These are phyloP conservation scores for Anguilla obscura DNA, from an alignment of 2,797 vertebrate genomes.

Conservation along the genomic window DNA sequence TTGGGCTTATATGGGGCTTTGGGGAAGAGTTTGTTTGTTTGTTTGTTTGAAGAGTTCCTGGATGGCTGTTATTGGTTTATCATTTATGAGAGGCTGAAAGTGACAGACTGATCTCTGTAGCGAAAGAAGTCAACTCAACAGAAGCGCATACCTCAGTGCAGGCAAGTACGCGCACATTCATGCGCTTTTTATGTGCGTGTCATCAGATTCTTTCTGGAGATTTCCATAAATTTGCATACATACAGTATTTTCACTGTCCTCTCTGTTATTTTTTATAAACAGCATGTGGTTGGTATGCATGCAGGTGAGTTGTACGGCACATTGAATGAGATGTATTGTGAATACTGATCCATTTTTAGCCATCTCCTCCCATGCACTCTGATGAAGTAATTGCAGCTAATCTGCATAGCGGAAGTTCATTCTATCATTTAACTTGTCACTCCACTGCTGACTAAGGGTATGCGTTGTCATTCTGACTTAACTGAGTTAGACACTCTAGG, in stretches of 20 bases:
- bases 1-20: not conserved
- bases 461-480: conserved; percentile 26
- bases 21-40: not conserved
- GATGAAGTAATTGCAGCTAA: conserved; percentile 21
- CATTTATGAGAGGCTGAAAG: conserved; percentile 3
- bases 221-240: not conserved
- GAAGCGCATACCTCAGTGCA: conserved; percentile 9
- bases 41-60: not conserved
- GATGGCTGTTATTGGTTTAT: conserved; percentile 3
- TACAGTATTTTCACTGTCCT: not conserved
- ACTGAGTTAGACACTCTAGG: conserved; percentile 15
- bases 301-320: not conserved
- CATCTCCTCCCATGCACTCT: conserved; percentile 23
- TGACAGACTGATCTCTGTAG: not conserved
- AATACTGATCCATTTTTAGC: conserved; percentile 2
- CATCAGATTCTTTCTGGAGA: not conserved
- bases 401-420: conserved; percentile 37
- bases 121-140: not conserved
- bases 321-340: not conserved
- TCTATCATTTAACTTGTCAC: conserved; percentile 38
- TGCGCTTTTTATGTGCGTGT: conserved; percentile 19
- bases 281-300: conserved; percentile 23
- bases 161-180: not conserved
- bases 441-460: conserved; percentile 40
- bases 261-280: not conserved